These are phyloP conservation scores for Alosa alosa DNA, from an alignment of 2,113 vertebrate species.

Conservation along the genomic window DNA sequence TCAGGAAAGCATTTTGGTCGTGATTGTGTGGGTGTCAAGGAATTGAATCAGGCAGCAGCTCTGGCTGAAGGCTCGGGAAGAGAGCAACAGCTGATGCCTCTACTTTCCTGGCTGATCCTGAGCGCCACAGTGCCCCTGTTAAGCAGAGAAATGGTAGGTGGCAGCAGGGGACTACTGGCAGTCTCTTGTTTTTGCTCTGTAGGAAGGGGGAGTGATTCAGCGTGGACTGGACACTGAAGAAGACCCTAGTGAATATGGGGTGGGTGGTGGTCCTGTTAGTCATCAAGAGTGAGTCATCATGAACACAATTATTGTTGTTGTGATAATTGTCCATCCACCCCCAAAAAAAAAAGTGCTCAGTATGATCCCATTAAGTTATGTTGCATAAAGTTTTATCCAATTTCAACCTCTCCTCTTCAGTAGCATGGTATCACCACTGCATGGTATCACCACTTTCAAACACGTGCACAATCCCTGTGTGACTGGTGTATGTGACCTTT, in stretches of 20 bases:
- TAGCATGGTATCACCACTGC: neutral
- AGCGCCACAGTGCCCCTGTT: neutral
- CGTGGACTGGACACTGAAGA: neutral
- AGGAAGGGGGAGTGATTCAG: neutral
- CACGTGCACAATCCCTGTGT: neutral
- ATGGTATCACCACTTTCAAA: neutral
- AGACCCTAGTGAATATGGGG: neutral
- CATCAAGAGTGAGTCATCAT: neutral
- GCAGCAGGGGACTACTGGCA: neutral
- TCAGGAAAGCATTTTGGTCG: neutral
- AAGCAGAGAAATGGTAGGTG: neutral
- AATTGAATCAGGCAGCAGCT: neutral
- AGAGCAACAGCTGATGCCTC: neutral
- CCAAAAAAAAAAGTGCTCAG: neutral
- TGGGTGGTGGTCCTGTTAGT: neutral
- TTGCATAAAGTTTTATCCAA: neutral
- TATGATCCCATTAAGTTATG: neutral
- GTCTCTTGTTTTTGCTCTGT: neutral
- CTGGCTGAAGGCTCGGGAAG: neutral
- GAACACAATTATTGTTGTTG: neutral
- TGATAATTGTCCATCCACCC: neutral
- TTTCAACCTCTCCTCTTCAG: neutral
- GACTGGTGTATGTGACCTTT: neutral
- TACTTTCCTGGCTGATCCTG: neutral
- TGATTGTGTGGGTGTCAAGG: slow-evolving; percentile 4